phyloP scores from a whole-genome alignment of 1,140 invertebrate genomes.

The Ruditapes philippinarum region DNA sequence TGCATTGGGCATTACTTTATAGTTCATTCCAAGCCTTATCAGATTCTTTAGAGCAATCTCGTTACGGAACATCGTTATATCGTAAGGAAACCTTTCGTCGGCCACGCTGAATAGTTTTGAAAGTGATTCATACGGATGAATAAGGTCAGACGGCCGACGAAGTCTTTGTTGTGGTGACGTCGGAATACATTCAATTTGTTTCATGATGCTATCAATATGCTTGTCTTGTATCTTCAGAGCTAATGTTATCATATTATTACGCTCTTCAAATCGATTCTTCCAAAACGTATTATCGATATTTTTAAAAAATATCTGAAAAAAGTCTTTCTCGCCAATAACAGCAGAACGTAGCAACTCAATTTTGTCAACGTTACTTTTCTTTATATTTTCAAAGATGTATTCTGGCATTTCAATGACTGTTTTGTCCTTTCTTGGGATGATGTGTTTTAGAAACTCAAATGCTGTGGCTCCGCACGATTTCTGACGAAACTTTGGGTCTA shows the following conservation, averaged over 20 bases:
- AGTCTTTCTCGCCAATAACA: not conserved
- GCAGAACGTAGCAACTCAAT: not conserved
- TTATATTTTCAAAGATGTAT: not conserved
- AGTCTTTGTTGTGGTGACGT: constrained; percentile 52
- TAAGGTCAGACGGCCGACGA: constrained; percentile 1
- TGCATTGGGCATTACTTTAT: constrained; percentile 51
- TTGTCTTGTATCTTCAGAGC: not conserved
- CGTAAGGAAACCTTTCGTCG: constrained; percentile 37
- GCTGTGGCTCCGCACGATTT: not conserved
- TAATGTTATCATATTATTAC: not conserved
- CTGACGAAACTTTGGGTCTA: not conserved
- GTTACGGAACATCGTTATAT: not conserved
- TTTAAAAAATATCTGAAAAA: constrained; percentile 1
- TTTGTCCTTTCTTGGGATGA: not conserved
- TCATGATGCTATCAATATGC: not conserved
- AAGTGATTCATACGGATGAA: constrained; percentile 29
- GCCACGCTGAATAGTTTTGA: not conserved
- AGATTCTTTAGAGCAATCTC: constrained; percentile 27
- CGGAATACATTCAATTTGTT: constrained; percentile 24
- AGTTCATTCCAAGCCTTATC: constrained; percentile 67
- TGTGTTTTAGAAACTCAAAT: not conserved
- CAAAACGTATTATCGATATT: constrained; percentile 6
- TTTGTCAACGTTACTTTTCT: not conserved
- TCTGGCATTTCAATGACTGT: constrained; percentile 29
- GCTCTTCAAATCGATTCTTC: not conserved